These are phyloP conservation scores for Arnoldichthys spilopterus DNA, from an alignment of 2,797 vertebrate genomes.

Conservation along the genomic window DNA sequence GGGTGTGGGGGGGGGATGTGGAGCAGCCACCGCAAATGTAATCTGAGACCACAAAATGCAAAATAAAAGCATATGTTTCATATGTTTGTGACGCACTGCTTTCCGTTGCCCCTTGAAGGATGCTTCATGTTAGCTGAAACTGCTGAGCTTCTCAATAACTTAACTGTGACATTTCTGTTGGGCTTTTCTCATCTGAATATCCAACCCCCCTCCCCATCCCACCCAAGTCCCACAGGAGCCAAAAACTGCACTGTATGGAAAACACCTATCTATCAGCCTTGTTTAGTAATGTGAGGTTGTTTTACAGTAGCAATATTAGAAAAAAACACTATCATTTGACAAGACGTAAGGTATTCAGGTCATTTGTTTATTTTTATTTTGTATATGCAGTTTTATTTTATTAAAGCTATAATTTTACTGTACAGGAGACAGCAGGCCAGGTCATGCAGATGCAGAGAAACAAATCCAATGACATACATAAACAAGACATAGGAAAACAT, in stretches of 20 bases:
- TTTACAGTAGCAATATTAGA: not conserved
- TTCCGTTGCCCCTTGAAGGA: slow-evolving; percentile 33
- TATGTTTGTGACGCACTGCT: slow-evolving; percentile 47
- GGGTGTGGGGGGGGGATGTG: not conserved
- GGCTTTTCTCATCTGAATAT: slow-evolving; percentile 45
- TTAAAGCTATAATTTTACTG: not conserved
- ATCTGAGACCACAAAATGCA: slow-evolving; percentile 55
- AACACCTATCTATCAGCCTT: slow-evolving; percentile 14
- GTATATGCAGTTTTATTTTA: too few species aligned
- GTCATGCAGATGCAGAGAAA: not conserved
- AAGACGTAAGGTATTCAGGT: not conserved
- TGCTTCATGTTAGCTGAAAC: slow-evolving; percentile 30
- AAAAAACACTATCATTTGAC: not conserved
- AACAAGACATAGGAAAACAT: not conserved
- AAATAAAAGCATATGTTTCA: slow-evolving; percentile 57
- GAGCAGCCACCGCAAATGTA: slow-evolving; percentile 34
- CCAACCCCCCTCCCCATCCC: not conserved
- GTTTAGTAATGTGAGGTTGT: slow-evolving; percentile 25
- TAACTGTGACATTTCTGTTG: slow-evolving; percentile 44
- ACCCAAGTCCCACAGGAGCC: not conserved
- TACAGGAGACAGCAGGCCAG: not conserved
- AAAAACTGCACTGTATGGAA: slow-evolving; percentile 27
- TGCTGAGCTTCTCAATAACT: slow-evolving; percentile 42
- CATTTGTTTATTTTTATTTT: too few species aligned
- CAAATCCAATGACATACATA: not conserved